Evolutionary conservation across 2,113 vertebrate genomes (phyloP).

Genomic region (Menidia beryllina): DNA sequence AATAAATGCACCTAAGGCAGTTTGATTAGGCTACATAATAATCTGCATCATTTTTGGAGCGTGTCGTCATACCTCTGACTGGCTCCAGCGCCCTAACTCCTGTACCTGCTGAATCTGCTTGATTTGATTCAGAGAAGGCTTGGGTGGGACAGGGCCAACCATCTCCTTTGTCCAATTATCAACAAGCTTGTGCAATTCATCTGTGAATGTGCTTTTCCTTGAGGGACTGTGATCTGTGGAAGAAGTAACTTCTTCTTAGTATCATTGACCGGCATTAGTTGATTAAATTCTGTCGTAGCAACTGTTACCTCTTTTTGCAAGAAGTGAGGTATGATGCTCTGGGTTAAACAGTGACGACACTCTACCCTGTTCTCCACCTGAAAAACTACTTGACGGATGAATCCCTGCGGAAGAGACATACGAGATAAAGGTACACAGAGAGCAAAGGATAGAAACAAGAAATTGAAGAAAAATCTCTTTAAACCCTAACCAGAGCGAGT

Average conservation of each 20-base stretch:
- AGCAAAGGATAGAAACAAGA: background rate
- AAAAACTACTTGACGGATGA: slow-evolving; percentile 77
- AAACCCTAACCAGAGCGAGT: slow-evolving; percentile 79
- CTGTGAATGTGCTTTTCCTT: slow-evolving; percentile 92
- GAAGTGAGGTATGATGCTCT: slow-evolving; percentile 49
- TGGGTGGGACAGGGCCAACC: slow-evolving; percentile 78
- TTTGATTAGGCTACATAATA: background rate
- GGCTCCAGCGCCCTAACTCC: slow-evolving; percentile 87
- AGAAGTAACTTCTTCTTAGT: slow-evolving; percentile 5
- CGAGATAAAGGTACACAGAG: background rate
- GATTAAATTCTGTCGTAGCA: background rate
- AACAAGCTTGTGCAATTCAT: slow-evolving; percentile 92
- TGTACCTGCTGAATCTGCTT: slow-evolving; percentile 90
- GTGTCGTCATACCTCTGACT: slow-evolving; percentile 81
- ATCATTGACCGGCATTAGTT: background rate
- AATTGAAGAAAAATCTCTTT: background rate
- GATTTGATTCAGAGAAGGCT: slow-evolving; percentile 92
- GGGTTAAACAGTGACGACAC: slow-evolving; percentile 57
- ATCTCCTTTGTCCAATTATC: slow-evolving; percentile 93
- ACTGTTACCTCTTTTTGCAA: slow-evolving; percentile 69
- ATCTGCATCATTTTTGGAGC: background rate
- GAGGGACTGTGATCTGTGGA: slow-evolving; percentile 76
- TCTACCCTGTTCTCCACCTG: slow-evolving; percentile 69
- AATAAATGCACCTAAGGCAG: no score
- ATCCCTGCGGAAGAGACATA: slow-evolving; percentile 63